phyloP scores from a whole-genome alignment of 1,140 invertebrate genomes.

The Diorhabda carinulata region DNA sequence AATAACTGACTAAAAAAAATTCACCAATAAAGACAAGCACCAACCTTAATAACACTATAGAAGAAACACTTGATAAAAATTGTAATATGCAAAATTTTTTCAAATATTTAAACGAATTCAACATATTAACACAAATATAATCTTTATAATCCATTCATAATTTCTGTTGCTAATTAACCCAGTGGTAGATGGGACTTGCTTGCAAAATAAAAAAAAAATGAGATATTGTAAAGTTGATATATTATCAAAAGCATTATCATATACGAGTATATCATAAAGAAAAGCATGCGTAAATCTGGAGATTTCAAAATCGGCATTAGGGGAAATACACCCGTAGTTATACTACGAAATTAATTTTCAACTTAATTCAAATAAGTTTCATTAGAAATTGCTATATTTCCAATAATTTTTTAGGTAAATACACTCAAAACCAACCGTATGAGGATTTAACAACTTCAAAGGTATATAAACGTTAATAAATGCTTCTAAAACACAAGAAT shows the following conservation, averaged over 20 bases:
- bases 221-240: constrained; percentile 51
- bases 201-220: constrained; percentile 32
- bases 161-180: too few relatives aligned
- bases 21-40: too few relatives aligned
- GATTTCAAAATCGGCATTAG: constrained; percentile 51
- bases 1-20: too few relatives aligned
- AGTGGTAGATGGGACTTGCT: too few relatives aligned
- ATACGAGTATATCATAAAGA: constrained; percentile 39
- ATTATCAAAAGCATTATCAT: constrained; percentile 40
- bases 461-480: constrained; percentile 45
- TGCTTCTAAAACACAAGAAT: constrained; percentile 45
- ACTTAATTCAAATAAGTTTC: constrained; percentile 50
- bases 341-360: constrained; percentile 54
- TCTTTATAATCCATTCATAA: too few relatives aligned
- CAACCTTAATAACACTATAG: too few relatives aligned
- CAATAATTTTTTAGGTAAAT: constrained; percentile 47
- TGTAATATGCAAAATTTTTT: too few relatives aligned
- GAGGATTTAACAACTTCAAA: constrained; percentile 49
- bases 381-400: constrained; percentile 51
- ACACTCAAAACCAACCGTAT: constrained; percentile 51
- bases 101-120: too few relatives aligned
- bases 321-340: constrained; percentile 51
- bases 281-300: constrained; percentile 49
- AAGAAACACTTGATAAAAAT: too few relatives aligned
- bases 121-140: too few relatives aligned